phyloP scores from a whole-genome alignment of 2,113 vertebrate species.

The Muntiacus muntjak region DNA sequence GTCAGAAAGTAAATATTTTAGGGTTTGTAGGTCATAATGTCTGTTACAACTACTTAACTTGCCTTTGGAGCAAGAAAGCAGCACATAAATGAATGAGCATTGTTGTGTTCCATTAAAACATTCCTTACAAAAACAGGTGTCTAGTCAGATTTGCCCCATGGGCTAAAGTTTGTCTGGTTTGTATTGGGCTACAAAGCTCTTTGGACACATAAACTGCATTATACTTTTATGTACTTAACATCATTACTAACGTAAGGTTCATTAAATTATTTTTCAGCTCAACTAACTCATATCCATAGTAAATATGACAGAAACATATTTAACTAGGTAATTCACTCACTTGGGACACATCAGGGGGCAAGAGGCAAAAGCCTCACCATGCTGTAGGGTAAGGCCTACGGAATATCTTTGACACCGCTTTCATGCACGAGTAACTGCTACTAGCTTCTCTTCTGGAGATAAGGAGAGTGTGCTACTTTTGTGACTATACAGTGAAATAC shows the following conservation, averaged over 20 bases:
- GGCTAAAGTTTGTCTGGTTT: neutral
- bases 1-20: neutral
- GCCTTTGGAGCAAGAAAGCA: neutral
- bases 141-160: neutral
- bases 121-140: neutral
- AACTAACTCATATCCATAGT: neutral
- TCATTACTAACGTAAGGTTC: neutral
- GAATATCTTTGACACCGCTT: neutral
- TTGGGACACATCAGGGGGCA: neutral
- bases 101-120: neutral
- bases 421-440: neutral
- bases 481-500: conserved; percentile 1
- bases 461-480: neutral
- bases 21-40: neutral
- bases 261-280: conserved; percentile 6
- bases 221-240: neutral
- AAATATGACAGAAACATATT: neutral
- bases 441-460: neutral
- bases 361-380: neutral
- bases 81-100: neutral
- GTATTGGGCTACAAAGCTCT: neutral
- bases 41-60: neutral
- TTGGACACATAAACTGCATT: neutral
- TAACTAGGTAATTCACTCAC: neutral
- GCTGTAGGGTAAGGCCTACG: neutral